Base-by-base conservation (phyloP, 2,888 invertebrate species). In the Agrochola lota region DNA sequence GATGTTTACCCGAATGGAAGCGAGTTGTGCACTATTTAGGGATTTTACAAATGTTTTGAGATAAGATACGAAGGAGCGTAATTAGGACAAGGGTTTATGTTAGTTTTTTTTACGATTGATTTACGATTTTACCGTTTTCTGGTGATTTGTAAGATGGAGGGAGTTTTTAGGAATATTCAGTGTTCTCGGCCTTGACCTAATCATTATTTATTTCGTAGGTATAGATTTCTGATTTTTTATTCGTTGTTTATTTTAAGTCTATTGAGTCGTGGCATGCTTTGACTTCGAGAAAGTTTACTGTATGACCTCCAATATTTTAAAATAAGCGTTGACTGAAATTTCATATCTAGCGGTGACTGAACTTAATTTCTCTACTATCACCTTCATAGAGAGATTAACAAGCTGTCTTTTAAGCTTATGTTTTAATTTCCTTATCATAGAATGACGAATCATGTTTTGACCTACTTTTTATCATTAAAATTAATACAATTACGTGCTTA, bases 1-100 rank as follows among this genome's bases (percentile, higher is more conserved):
- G 71, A 64, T 85, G 87, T 81, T 88, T 87, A 87, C 74, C 71
- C 74, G 49, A 89, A 85, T 84, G 82, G 81, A 87, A 88, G 74
- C 64, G 75, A 43, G 49, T 71, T 79, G 78, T 80, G 73, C 85
- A 88, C 82, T 88, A 85, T 88, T 87, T 85, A n/a, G 75, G 75
- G 76, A 79, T 67, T 74, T 78, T 71, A 76, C 69, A 78, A 88
- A 86, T 83, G 78, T 71, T 60, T 40, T 20, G 15, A 69, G 80
- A 77, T 79, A 86, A 77, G 69, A 46, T 15, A 63, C 12, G 43
- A 35, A 43, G 52, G 0, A 2, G 6, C 3, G 59, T 30, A 40
- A n/a, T 66, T 68, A 76, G 35, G 46, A 9, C 23, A 1, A 26
- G 20, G 30, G 43, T 69, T 64, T 52, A 12, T 59, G 62, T 71